A percentile compares a stretch with the other conserved stretches of the same genome.
phyloP scores from a whole-genome alignment of 2,113 vertebrate species.

The Haemorhous mexicanus region DNA sequence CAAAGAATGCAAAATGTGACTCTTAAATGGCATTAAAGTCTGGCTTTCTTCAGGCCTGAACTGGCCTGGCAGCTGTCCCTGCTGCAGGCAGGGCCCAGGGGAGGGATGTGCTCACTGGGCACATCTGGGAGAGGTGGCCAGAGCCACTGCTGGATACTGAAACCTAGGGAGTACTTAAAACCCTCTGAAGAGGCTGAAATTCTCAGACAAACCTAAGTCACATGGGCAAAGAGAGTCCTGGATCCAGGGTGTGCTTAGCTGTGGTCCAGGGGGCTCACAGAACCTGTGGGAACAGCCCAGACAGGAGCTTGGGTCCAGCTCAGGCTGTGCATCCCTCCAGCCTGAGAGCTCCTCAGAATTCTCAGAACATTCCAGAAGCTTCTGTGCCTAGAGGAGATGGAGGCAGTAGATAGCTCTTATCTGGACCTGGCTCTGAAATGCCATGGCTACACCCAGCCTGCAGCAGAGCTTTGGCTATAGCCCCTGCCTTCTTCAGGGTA shows the following conservation, averaged over 20 bases:
- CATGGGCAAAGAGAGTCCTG: neutral
- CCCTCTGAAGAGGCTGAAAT: neutral
- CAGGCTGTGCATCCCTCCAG: neutral
- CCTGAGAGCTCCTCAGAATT: neutral
- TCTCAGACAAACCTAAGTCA: neutral
- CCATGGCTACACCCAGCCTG: neutral
- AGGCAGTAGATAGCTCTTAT: neutral
- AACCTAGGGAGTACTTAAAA: neutral
- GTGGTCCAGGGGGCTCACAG: neutral
- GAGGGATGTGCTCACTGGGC: neutral
- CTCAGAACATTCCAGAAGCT: neutral
- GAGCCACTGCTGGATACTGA: neutral
- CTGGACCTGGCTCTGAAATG: neutral
- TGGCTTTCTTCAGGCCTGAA: slow-evolving; percentile 54
- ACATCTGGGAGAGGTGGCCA: neutral
- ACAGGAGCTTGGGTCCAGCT: neutral
- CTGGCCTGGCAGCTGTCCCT: slow-evolving; percentile 33
- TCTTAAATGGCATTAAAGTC: slow-evolving; percentile 28
- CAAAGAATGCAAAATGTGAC: slow-evolving; percentile 48
- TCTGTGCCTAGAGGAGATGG: neutral
- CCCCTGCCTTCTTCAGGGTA: neutral
- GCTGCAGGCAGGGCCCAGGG: neutral
- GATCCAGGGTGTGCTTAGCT: neutral
- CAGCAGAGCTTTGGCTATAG: neutral
- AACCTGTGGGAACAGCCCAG: neutral